Conservation (phyloP, 2,888 invertebrate species). For the Metopia argyrocephala region DNA sequence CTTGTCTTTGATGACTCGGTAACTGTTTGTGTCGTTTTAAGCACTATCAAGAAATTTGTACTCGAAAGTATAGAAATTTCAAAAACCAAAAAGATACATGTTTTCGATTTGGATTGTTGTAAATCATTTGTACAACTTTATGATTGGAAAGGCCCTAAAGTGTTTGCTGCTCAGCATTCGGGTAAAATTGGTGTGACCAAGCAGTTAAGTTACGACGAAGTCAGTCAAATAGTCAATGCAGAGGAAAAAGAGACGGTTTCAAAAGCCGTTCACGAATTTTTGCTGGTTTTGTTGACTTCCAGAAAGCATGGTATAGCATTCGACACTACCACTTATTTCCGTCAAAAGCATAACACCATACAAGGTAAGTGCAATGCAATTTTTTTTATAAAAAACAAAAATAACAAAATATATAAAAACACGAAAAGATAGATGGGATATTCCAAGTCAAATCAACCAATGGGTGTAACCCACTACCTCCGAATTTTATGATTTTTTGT, state of each 20-base stretch:
- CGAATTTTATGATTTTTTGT: no score
- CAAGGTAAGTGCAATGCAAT: slow-evolving; percentile 73
- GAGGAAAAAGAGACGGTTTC: slow-evolving; percentile 80
- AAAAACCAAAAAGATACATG: slow-evolving; percentile 86
- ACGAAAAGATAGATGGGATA: no score
- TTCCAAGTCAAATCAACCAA: no score
- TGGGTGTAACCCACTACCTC: no score
- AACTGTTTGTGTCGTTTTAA: slow-evolving; percentile 83
- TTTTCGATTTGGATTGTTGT: slow-evolving; percentile 85
- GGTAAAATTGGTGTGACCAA: slow-evolving; percentile 29
- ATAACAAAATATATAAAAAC: no score
- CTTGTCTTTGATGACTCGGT: slow-evolving; percentile 84
- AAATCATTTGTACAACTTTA: slow-evolving; percentile 84
- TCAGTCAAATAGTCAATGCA: slow-evolving; percentile 47
- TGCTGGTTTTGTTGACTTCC: slow-evolving; percentile 87
- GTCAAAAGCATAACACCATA: slow-evolving; percentile 74
- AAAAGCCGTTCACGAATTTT: slow-evolving; percentile 83
- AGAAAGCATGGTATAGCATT: slow-evolving; percentile 88
- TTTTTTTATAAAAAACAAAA: no score
- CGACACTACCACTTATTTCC: slow-evolving; percentile 81
- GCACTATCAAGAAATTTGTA: slow-evolving; percentile 84
- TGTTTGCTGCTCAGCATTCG: slow-evolving; percentile 75
- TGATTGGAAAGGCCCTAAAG: slow-evolving; percentile 86
- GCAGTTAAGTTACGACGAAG: neutral
- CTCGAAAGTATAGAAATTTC: slow-evolving; percentile 83